phyloP scores from a whole-genome alignment of 2,888 invertebrate genomes.

The Andrena bicolor region DNA sequence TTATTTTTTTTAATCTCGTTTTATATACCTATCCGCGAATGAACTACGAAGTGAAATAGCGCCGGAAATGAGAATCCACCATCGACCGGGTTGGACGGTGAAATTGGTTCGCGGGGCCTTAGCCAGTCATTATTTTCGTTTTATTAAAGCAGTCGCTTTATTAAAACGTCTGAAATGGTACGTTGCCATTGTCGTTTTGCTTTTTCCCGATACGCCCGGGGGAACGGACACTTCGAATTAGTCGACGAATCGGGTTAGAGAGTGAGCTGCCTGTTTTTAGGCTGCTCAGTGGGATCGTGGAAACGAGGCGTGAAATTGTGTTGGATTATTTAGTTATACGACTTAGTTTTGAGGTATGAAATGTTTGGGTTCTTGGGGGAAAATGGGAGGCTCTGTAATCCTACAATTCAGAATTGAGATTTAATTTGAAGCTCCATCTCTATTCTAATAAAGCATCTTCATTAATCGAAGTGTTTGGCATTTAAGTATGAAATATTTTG shows the following conservation, averaged over 20 bases:
- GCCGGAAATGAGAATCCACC: constrained; percentile 68
- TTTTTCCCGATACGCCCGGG: neutral
- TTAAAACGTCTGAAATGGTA: constrained; percentile 18
- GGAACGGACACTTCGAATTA: neutral
- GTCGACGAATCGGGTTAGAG: neutral
- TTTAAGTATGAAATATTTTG: no score
- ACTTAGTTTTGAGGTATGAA: no score
- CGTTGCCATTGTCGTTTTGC: neutral
- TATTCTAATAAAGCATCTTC: no score
- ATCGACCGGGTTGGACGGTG: constrained; percentile 51
- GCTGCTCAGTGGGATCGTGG: no score
- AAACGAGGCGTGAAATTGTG: no score
- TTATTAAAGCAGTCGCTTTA: constrained; percentile 43
- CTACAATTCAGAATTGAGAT: no score
- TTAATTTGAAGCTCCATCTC: no score
- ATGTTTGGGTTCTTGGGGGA: no score
- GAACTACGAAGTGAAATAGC: constrained; percentile 64
- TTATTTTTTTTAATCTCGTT: constrained; percentile 65
- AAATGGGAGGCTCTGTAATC: no score
- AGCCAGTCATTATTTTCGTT: constrained; percentile 47
- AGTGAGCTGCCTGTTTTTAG: no score
- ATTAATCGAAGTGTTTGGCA: no score
- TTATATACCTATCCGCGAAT: constrained; percentile 64
- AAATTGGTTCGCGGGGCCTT: constrained; percentile 59
- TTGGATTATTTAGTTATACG: no score